phyloP scores from a whole-genome alignment of 2,797 vertebrate species.

The Coccyzus lansbergi region DNA sequence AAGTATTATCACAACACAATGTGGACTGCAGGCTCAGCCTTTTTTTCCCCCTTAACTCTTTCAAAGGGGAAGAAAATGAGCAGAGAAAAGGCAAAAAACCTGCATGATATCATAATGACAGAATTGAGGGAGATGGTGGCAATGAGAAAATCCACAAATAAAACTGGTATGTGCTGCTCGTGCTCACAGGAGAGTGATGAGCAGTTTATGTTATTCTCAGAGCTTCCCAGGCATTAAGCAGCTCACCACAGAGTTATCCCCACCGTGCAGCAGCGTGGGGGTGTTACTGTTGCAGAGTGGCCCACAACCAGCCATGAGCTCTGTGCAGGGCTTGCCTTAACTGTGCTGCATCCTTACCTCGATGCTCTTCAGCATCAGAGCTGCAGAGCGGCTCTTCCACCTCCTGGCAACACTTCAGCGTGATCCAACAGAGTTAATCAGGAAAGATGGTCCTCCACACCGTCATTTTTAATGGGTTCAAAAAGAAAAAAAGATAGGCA shows the following conservation, averaged over 20 bases:
- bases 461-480: constrained; percentile 34
- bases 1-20: background rate
- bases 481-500: background rate
- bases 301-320: background rate
- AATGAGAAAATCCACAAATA: background rate
- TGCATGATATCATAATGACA: background rate
- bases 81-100: background rate
- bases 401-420: background rate
- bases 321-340: background rate
- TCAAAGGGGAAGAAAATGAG: background rate
- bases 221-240: background rate
- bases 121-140: background rate
- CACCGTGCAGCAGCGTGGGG: rapidly evolving
- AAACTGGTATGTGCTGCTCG: background rate
- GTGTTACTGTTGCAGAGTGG: background rate
- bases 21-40: background rate
- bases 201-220: background rate
- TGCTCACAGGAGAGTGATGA: background rate
- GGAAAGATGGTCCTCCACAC: background rate
- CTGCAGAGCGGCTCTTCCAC: background rate
- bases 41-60: background rate
- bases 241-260: background rate
- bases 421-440: background rate
- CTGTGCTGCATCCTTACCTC: background rate
- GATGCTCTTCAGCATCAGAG: background rate